A percentile compares a stretch with the other conserved stretches of the same genome.
phyloP scores from a whole-genome alignment of 2,113 vertebrate species.

The Carlito syrichta region DNA sequence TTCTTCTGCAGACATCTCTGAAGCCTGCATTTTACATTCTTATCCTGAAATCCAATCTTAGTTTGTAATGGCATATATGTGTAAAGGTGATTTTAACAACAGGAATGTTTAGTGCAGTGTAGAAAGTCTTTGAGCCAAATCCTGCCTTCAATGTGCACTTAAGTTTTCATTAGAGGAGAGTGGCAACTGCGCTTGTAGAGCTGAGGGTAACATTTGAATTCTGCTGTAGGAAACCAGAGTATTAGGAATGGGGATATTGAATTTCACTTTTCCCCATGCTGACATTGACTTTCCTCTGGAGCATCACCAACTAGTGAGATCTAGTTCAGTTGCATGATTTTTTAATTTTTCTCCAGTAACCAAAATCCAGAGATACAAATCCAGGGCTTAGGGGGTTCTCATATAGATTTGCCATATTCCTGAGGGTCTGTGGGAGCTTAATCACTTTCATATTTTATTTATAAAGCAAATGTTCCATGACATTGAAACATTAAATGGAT shows the following conservation, averaged over 20 bases:
- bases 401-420: conserved; percentile 56
- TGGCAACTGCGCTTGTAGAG: neutral
- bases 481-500: conserved; percentile 70
- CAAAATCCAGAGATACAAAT: conserved; percentile 59
- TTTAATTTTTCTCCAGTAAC: conserved; percentile 41
- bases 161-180: conserved; percentile 37
- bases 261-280: conserved; percentile 45
- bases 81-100: conserved; percentile 18
- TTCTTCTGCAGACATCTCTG: neutral
- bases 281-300: conserved; percentile 44
- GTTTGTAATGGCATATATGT: neutral
- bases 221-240: conserved; percentile 9
- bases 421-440: conserved; percentile 44
- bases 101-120: neutral
- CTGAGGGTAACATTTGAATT: conserved; percentile 37
- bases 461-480: conserved; percentile 72
- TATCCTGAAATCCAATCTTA: neutral
- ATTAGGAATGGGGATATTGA: conserved; percentile 5
- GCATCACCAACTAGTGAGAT: conserved; percentile 6
- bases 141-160: neutral
- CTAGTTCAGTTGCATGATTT: conserved; percentile 16
- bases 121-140: conserved; percentile 43
- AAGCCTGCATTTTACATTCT: neutral
- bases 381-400: conserved; percentile 32
- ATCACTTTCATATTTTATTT: conserved; percentile 73